Conservation (phyloP, 2,113 vertebrate genomes). For the Burhinus oedicnemus region DNA sequence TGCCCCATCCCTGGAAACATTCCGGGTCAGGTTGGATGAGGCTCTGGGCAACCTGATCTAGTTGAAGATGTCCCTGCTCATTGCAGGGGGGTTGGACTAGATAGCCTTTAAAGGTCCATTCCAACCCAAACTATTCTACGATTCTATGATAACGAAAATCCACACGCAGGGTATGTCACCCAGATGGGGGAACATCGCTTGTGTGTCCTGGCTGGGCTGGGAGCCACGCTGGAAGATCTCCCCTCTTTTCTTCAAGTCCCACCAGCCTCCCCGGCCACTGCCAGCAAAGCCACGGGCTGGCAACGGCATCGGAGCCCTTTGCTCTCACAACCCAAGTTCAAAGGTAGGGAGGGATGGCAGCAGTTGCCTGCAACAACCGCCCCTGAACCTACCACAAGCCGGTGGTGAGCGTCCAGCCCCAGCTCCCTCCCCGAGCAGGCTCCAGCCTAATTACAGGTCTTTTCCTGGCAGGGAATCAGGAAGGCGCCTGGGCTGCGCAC, state of each 20-base stretch:
- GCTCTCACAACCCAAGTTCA: not conserved
- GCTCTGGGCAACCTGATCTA: not conserved
- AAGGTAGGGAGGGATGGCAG: not conserved
- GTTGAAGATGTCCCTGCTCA: not conserved
- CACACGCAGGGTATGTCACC: not conserved
- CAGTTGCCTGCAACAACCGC: not conserved
- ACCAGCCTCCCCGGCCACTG: not conserved
- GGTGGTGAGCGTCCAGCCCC: not conserved
- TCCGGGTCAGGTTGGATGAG: not conserved
- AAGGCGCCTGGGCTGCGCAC: not conserved
- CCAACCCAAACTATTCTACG: not conserved
- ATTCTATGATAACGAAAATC: not conserved
- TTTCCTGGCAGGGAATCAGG: not conserved
- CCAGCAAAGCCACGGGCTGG: not conserved
- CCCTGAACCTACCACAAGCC: not conserved
- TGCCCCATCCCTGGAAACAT: not conserved
- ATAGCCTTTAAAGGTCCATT: not conserved
- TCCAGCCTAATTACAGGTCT: not conserved
- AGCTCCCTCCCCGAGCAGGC: not conserved
- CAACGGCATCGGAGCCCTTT: fast-evolving
- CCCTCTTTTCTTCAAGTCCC: not conserved
- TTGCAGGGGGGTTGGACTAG: not conserved
- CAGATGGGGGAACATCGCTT: fast-evolving
- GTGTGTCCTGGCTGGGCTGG: not conserved
- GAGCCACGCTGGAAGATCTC: not conserved